phyloP scores from a whole-genome alignment of 1,140 invertebrate genomes.

The Ceratosolen solmsi region DNA sequence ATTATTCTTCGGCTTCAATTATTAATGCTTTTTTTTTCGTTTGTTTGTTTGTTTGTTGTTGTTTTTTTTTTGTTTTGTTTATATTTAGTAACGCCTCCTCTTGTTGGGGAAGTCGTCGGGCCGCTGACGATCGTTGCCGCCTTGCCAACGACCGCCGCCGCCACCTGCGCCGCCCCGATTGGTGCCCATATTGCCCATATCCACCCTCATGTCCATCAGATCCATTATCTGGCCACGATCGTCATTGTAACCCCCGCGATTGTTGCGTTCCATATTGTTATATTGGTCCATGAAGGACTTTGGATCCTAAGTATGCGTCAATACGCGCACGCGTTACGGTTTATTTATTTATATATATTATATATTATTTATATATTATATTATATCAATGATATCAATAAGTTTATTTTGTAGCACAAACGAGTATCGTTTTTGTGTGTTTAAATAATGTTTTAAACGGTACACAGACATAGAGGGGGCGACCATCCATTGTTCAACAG shows the following conservation, averaged over 20 bases:
- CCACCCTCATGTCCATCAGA: constrained; percentile 73
- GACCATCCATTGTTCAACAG: constrained; percentile 73
- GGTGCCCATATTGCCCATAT: constrained; percentile 68
- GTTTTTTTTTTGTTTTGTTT: background rate
- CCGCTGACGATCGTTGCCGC: constrained; percentile 68
- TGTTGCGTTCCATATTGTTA: constrained; percentile 71
- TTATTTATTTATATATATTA: too few species aligned
- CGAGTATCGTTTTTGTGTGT: constrained; percentile 26
- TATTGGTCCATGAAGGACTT: constrained; percentile 74
- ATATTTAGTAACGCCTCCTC: constrained; percentile 69
- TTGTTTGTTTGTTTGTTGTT: too few species aligned
- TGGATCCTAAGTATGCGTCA: constrained; percentile 63
- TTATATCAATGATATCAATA: background rate
- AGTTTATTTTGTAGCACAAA: constrained; percentile 2
- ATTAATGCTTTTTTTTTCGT: too few species aligned
- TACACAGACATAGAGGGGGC: constrained; percentile 54
- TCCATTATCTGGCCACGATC: constrained; percentile 73
- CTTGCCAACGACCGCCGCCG: constrained; percentile 65
- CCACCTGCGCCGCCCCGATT: constrained; percentile 55
- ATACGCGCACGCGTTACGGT: too few species aligned
- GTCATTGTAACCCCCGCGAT: constrained; percentile 71
- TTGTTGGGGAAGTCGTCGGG: constrained; percentile 74
- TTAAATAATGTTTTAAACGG: constrained; percentile 35
- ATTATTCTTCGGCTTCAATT: too few species aligned
- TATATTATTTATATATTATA: too few species aligned